Conservation (phyloP, 2,888 invertebrate genomes). For the Oegoconia quadripuncta region DNA sequence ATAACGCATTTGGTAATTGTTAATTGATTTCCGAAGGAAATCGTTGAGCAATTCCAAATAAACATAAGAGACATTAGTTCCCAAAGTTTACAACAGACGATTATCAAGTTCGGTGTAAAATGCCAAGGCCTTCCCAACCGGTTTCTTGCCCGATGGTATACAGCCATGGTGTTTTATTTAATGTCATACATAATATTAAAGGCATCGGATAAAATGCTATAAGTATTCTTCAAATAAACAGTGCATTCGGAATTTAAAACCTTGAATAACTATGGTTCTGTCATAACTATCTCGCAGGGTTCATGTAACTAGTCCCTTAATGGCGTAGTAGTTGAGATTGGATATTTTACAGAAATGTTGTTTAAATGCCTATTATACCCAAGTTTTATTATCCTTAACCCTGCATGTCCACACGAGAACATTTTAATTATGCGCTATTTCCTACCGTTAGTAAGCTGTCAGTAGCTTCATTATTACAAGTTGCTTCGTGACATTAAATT, state of each 20-base stretch:
- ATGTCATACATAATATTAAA: constrained; percentile 21
- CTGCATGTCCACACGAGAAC: constrained; percentile 1
- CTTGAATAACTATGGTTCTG: no score
- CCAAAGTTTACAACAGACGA: background rate
- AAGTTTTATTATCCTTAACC: constrained; percentile 1
- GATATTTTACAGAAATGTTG: background rate
- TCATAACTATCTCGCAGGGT: no score
- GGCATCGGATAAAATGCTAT: background rate
- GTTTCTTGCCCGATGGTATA: constrained; percentile 24
- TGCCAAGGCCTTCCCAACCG: constrained; percentile 46
- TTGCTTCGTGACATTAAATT: constrained; percentile 18
- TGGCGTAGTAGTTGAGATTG: no score
- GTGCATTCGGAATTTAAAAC: no score
- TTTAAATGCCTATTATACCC: background rate
- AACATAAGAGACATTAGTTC: background rate
- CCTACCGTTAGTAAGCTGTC: constrained; percentile 2
- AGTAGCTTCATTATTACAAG: constrained; percentile 5
- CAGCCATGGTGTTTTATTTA: constrained; percentile 34
- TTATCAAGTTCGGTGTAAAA: constrained; percentile 22
- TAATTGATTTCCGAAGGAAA: background rate
- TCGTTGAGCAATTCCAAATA: background rate
- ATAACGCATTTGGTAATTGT: no score
- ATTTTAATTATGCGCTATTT: constrained; percentile 6
- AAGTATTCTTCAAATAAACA: no score
- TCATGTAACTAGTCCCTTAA: no score